These are phyloP conservation scores for Pinna nobilis DNA, from an alignment of 1,140 invertebrate genomes.

Conservation along the genomic window DNA sequence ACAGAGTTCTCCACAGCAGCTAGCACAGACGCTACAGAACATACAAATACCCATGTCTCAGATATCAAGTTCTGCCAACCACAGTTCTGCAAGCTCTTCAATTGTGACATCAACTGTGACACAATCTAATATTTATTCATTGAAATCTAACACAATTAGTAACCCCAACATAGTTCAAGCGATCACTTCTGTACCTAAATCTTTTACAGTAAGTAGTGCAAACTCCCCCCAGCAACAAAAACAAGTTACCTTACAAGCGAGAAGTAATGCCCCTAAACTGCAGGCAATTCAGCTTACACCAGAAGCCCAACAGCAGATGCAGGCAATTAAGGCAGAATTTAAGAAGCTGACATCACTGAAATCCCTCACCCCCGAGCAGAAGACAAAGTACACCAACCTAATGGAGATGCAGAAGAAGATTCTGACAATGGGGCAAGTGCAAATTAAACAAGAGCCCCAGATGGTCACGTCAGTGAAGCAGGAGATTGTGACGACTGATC, in stretches of 20 bases:
- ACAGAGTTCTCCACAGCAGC: too few relatives aligned
- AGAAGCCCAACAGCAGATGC: conserved; percentile 42
- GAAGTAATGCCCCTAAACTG: conserved; percentile 40
- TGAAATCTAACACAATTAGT: too few relatives aligned
- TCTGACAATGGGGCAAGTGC: conserved; percentile 5
- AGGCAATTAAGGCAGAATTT: conserved; percentile 51
- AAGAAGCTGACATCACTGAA: conserved; percentile 42
- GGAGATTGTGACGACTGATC: background rate
- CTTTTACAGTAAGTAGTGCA: background rate
- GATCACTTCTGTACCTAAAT: conserved; percentile 14
- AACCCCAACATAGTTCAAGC: conserved; percentile 24
- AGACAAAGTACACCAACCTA: conserved; percentile 39
- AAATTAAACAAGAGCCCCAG: background rate
- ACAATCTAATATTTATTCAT: too few relatives aligned
- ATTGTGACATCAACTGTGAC: too few relatives aligned
- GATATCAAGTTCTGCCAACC: too few relatives aligned
- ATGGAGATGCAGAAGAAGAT: conserved; percentile 41
- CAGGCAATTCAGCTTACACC: conserved; percentile 43
- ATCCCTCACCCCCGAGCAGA: conserved; percentile 45
- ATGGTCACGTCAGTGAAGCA: background rate
- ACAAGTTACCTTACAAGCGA: conserved; percentile 36
- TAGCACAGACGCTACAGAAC: too few relatives aligned
- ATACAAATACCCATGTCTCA: too few relatives aligned
- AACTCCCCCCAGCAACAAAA: conserved; percentile 2
- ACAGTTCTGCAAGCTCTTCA: too few relatives aligned